Base-by-base conservation (phyloP, 1,140 invertebrate genomes). In the Diploscapter pachys region DNA sequence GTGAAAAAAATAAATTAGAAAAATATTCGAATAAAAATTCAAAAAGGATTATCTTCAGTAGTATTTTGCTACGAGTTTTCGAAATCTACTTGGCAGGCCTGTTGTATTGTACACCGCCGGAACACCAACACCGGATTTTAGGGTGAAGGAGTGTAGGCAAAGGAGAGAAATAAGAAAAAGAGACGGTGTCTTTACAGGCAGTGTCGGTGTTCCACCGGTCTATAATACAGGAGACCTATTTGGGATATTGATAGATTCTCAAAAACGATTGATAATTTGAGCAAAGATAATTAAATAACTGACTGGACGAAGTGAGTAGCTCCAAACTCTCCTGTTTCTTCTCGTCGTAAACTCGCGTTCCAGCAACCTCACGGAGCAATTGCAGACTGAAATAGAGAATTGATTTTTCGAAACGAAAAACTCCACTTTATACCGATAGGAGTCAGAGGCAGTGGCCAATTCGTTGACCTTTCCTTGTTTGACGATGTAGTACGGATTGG, bases 391-490 rank as follows among this genome's bases (percentile, higher is more conserved):
- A 68, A 65, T 65, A 31, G 31, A 31, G 31, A 31, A 31, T 31
- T 31, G 31, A 31, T 31, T 31, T 1, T 31, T 31, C 31, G 31
- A 31, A 31, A 31, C 31, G 31, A 31, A 31, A 31, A 31, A 31
- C 31, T 31, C 31, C 31, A 31, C 31, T 31, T 31, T 31, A 99
- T 31, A 88, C 87, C 99, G 90, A 81, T 98, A 94, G 0, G 94
- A 94, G 88, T 99, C 97, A 3, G 96, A 93, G n/a, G 96, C 95
- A 55, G 96, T 97, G 48, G 97, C 96, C 93, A 99, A 96, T 91
- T 99, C 95, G 87, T 98, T 98, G 78, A 99, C 98, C 91, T 96
- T 98, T 89, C 96, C 97, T 87, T 99, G 97, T 88, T 99, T 99
- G 0, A 99, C 97, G 87, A 99, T 99, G 83, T 99, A 99, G 85